These are phyloP conservation scores for Lymantria dispar DNA, from an alignment of 2,888 invertebrate genomes.

Conservation along the genomic window DNA sequence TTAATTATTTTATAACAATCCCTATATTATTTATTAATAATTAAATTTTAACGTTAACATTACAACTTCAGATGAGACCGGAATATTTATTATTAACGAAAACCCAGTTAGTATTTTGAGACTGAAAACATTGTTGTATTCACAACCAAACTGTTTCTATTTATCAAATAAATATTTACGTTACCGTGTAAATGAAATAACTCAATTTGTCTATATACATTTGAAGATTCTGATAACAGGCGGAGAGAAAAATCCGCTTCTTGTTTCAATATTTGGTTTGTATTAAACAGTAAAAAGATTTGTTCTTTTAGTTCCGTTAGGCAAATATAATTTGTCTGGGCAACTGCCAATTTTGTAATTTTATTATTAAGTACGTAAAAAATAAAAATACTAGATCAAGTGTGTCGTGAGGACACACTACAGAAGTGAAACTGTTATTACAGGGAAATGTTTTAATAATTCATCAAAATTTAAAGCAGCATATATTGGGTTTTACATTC, in stretches of 20 bases:
- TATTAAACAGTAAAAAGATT: slow-evolving; percentile 22
- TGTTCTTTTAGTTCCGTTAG: slow-evolving; percentile 19
- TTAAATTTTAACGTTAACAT: slow-evolving; percentile 19
- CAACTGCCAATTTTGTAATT: background rate
- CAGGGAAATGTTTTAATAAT: no score
- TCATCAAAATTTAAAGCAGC: no score
- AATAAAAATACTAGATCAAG: background rate
- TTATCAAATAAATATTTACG: slow-evolving; percentile 15
- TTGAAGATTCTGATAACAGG: slow-evolving; percentile 24
- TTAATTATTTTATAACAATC: slow-evolving; percentile 27
- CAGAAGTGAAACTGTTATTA: no score
- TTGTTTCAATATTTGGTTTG: slow-evolving; percentile 28
- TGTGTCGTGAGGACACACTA: no score
- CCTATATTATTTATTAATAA: slow-evolving; percentile 24
- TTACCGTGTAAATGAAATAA: slow-evolving; percentile 16
- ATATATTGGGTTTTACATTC: no score
- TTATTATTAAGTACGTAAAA: background rate
- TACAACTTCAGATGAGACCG: slow-evolving; percentile 19
- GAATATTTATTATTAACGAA: slow-evolving; percentile 2
- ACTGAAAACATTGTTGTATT: slow-evolving; percentile 4
- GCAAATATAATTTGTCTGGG: slow-evolving; percentile 19
- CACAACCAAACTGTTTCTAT: slow-evolving; percentile 15
- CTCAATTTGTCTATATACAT: slow-evolving; percentile 23
- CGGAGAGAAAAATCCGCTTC: slow-evolving; percentile 15
- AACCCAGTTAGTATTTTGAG: no score